Conservation (phyloP, 2,888 invertebrate genomes). For the Ceriagrion tenellum region DNA sequence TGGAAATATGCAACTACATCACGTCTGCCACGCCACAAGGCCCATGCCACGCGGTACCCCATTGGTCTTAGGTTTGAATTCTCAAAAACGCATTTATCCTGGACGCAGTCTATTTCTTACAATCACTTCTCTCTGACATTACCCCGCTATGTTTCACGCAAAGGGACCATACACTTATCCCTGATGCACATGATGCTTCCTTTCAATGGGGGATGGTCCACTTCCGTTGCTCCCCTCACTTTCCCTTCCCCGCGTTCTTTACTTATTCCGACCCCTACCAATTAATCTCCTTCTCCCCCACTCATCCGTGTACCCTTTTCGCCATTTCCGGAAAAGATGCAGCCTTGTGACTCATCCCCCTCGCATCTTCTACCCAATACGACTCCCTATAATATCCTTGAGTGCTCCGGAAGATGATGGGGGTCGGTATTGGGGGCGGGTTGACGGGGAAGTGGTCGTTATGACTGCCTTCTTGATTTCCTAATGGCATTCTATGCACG, state of each 20-base stretch:
- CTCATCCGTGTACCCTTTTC: background rate
- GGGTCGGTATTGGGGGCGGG: background rate
- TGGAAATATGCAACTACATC: no score
- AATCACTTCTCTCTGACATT: no score
- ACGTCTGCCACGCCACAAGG: no score
- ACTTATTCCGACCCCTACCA: background rate
- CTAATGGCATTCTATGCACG: no score
- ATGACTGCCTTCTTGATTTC: background rate
- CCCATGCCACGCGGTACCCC: no score
- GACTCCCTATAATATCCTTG: background rate
- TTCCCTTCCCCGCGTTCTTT: background rate
- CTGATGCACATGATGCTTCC: background rate
- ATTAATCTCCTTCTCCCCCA: slow-evolving; percentile 33
- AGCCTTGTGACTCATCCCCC: background rate
- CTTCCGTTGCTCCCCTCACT: background rate
- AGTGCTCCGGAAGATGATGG: background rate
- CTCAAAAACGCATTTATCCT: no score
- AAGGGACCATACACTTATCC: background rate
- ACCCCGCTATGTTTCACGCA: no score
- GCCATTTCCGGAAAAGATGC: background rate
- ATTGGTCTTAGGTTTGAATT: no score
- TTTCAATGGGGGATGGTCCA: background rate
- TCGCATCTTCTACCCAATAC: background rate
- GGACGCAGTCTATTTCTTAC: no score
- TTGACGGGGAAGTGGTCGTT: background rate